These are phyloP conservation scores for Aegotheles bennettii DNA, from an alignment of 2,113 vertebrate genomes.

Conservation along the genomic window DNA sequence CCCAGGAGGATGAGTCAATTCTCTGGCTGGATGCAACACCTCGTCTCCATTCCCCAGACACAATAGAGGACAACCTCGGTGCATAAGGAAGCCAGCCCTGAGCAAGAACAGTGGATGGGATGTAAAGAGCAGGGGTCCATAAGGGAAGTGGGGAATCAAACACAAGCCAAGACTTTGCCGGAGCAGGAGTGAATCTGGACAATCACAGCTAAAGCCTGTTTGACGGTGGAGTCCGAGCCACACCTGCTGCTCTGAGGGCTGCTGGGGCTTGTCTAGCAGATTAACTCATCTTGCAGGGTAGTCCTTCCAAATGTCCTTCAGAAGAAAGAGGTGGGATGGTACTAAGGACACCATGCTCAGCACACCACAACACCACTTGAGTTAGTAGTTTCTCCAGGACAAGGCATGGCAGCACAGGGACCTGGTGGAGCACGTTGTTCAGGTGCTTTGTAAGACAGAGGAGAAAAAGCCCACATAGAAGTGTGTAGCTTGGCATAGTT, in stretches of 20 bases:
- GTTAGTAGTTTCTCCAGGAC: not conserved
- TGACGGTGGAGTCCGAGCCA: not conserved
- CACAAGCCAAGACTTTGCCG: rapidly evolving
- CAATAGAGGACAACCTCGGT: not conserved
- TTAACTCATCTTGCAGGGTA: not conserved
- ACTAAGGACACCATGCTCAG: not conserved
- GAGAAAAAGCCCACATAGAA: not conserved
- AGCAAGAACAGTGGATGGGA: not conserved
- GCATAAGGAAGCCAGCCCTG: not conserved
- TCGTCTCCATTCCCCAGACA: not conserved
- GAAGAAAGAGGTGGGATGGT: not conserved
- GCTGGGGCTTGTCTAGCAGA: not conserved
- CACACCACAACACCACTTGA: not conserved
- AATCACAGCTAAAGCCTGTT: not conserved
- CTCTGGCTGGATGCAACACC: not conserved
- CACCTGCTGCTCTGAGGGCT: not conserved
- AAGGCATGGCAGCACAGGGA: rapidly evolving
- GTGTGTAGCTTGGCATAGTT: rapidly evolving
- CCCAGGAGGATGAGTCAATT: not conserved
- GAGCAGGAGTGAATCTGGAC: not conserved
- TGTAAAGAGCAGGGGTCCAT: not conserved
- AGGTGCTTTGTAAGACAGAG: not conserved
- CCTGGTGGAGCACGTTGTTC: rapidly evolving
- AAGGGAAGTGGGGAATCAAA: not conserved
- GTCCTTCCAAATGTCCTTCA: not conserved